Conservation (phyloP, 2,113 vertebrate species). For the Leptodactylus fuscus region DNA sequence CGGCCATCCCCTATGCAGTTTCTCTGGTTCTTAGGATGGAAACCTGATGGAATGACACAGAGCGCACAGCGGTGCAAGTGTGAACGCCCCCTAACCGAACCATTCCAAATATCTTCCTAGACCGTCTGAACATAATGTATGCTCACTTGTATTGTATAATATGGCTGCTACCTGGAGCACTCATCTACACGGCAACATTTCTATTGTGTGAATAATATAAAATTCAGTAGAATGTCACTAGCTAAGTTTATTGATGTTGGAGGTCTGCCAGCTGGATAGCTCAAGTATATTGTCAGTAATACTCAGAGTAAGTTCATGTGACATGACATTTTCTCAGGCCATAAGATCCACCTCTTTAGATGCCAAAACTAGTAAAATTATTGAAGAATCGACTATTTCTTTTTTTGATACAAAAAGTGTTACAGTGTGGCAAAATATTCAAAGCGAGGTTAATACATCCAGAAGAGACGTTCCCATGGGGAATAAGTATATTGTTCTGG, state of each 20-base stretch:
- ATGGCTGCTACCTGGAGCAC: not conserved
- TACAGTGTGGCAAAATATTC: not conserved
- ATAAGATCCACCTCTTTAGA: not conserved
- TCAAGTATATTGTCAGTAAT: not conserved
- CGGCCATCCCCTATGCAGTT: too few relatives aligned
- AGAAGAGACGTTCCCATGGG: too few relatives aligned
- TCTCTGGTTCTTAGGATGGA: too few relatives aligned
- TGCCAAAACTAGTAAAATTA: not conserved
- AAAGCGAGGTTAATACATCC: not conserved
- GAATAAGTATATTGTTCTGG: too few relatives aligned
- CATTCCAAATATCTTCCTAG: not conserved
- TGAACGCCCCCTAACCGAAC: not conserved
- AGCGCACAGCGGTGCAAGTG: too few relatives aligned
- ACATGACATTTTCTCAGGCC: not conserved
- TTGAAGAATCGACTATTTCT: not conserved
- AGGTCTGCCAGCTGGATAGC: not conserved
- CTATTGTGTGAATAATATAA: constrained; percentile 2
- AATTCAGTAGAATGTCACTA: not conserved
- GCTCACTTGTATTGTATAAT: not conserved
- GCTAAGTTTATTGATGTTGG: not conserved
- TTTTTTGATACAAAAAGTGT: not conserved
- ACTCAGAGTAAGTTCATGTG: not conserved
- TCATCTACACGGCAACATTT: not conserved
- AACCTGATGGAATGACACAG: too few relatives aligned
- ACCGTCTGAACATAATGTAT: not conserved